phyloP scores from a whole-genome alignment of 2,797 vertebrate species.

The Chaunax sp. region DNA sequence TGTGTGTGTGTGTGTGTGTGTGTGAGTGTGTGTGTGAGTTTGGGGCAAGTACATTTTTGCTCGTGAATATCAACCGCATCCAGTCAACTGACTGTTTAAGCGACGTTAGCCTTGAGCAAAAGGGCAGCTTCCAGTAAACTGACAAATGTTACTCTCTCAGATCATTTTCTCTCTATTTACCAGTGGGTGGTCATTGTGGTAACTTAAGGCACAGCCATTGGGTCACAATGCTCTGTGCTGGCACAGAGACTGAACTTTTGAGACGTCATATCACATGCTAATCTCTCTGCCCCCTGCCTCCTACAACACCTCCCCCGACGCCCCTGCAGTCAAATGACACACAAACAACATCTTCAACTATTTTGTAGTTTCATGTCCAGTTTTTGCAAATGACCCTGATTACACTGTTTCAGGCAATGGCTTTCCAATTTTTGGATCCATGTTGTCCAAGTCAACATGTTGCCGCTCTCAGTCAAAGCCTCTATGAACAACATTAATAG shows the following conservation, averaged over 20 bases:
- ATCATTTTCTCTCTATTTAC: constrained; percentile 58
- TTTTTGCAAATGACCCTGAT: constrained; percentile 20
- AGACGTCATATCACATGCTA: constrained; percentile 32
- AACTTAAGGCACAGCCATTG: constrained; percentile 45
- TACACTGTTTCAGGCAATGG: constrained; percentile 11
- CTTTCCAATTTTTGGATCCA: constrained; percentile 35
- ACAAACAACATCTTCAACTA: constrained; percentile 9
- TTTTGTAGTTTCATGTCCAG: neutral
- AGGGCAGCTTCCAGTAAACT: constrained; percentile 70
- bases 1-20: neutral
- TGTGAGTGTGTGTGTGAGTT: neutral
- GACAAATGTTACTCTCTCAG: constrained; percentile 56
- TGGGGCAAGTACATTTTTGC: constrained; percentile 38
- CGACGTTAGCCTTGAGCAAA: constrained; percentile 51
- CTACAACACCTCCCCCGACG: neutral
- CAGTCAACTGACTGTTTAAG: constrained; percentile 64
- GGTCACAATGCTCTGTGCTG: constrained; percentile 47
- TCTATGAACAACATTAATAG: neutral
- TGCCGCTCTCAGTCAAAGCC: constrained; percentile 10
- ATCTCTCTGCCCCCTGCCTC: neutral
- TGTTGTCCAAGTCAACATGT: constrained; percentile 29
- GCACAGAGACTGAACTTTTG: constrained; percentile 27
- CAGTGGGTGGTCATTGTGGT: constrained; percentile 57
- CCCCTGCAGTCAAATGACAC: neutral
- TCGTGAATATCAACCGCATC: constrained; percentile 64